A percentile compares a stretch with the other conserved stretches of the same genome.
Conservation (phyloP, 1,140 invertebrate genomes). For the Bombus soroeensis region DNA sequence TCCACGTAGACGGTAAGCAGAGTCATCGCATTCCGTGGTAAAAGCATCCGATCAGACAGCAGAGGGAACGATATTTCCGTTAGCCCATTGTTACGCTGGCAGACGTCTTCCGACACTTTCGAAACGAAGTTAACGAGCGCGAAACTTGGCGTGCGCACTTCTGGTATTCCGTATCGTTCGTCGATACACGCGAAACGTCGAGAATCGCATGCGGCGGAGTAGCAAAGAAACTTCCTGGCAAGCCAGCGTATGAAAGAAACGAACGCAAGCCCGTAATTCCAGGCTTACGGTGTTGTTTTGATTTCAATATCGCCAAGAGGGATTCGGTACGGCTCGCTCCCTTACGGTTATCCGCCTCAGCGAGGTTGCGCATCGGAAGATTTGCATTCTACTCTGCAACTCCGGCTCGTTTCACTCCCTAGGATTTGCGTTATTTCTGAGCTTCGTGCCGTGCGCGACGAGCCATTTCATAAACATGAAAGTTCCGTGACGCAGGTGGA, state of each 20-base stretch:
- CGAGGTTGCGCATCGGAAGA: slow-evolving; percentile 50
- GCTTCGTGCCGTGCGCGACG: slow-evolving; percentile 35
- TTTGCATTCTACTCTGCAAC: slow-evolving; percentile 63
- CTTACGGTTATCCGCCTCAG: slow-evolving; percentile 6
- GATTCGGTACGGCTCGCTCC: neutral
- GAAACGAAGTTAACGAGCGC: neutral
- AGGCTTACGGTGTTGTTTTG: slow-evolving; percentile 37
- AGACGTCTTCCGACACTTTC: neutral
- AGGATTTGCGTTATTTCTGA: slow-evolving; percentile 69
- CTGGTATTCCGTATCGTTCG: too few relatives aligned
- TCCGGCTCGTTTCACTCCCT: slow-evolving; percentile 48
- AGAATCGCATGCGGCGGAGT: neutral
- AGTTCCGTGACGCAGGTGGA: slow-evolving; percentile 70
- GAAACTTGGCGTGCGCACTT: neutral
- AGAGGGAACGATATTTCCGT: neutral
- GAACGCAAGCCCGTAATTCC: slow-evolving; percentile 1
- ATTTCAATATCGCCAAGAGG: slow-evolving; percentile 42
- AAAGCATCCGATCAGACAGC: neutral
- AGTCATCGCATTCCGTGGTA: neutral
- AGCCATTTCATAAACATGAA: slow-evolving; percentile 73
- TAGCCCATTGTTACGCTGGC: neutral
- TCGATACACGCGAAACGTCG: neutral
- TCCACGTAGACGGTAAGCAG: neutral
- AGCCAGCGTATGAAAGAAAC: neutral
- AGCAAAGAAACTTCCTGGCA: neutral